Evolutionary conservation across 1,140 invertebrate genomes (phyloP), one percentile per base, ranked within the genome.

Genomic region (Helicoverpa zea): DNA sequence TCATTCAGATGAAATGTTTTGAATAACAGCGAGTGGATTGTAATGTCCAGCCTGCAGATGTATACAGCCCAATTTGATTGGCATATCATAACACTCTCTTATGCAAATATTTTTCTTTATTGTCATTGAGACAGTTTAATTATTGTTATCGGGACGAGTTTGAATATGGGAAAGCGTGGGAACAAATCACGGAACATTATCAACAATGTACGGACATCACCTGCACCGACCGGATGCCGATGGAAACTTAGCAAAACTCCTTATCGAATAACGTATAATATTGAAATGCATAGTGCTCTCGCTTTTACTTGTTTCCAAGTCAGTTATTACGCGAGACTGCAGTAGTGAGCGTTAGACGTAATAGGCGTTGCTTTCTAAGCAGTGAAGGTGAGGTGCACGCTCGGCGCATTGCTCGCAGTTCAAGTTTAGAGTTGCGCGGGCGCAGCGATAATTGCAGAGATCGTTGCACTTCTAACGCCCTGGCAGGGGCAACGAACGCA

Each of bases 401-500:
- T 83, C 82, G 82, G 79, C 81, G 88, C 86, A 89, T 86, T 86
- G 89, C 89, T 88, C 85, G 88, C 89, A 92, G 93, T 93, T 94
- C 91, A 94, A 93, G 93, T 94, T 94, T 93, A 93, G 85, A 87
- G 88, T 86, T 80, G 86, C 89, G 89, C 88, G 86, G 83, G 73
- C 75, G 81, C 83, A 81, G 81, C 88, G 82, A 87, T 92, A 90
- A 92, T 92, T 91, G 91, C 85, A 88, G 84, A 91, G 91, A 93
- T 91, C 93, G 90, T 90, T 93, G 92, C 88, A 91, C 90, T 93
- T 94, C 93, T 94, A 94, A 93, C 90, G 89, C 90, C 88, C 91
- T 90, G 87, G 86, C 75, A 87, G 90, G 93, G 94, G 92, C 94
- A 94, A 94, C 91, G 94, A 92, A 92, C 92, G 91, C 90, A 78